phyloP scores from a whole-genome alignment of 2,888 invertebrate species.

The Ophraella communa region DNA sequence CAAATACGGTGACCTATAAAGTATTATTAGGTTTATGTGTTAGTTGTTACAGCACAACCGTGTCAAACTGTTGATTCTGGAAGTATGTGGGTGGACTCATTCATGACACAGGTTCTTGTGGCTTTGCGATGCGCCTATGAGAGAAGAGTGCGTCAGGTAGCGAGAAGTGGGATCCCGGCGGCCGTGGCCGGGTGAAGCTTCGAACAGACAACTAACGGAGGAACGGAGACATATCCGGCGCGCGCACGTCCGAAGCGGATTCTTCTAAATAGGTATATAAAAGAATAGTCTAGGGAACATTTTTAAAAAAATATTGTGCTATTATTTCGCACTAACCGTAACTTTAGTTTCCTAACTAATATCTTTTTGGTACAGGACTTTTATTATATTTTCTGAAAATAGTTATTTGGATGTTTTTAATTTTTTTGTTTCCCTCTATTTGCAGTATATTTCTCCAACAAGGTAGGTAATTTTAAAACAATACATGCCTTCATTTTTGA shows the following conservation, averaged over 20 bases:
- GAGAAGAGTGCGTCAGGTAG: slow-evolving; percentile 2
- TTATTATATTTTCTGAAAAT: too few species aligned
- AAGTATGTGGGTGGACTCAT: slow-evolving; percentile 1
- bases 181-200: background rate
- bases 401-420: too few species aligned
- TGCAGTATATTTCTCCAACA: too few species aligned
- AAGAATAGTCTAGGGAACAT: background rate
- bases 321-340: too few species aligned
- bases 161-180: slow-evolving; percentile 4
- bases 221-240: background rate
- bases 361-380: too few species aligned
- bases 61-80: slow-evolving; percentile 2
- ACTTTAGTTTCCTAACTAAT: too few species aligned
- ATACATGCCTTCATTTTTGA: too few species aligned
- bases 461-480: too few species aligned
- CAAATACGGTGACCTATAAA: background rate
- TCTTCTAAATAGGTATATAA: background rate
- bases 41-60: background rate
- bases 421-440: too few species aligned
- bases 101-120: background rate
- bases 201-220: background rate
- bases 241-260: background rate
- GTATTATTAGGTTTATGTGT: background rate
- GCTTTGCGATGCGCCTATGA: background rate
- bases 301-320: background rate